Conservation (phyloP, 1,140 invertebrate species). For the Homalodisca vitripennis region DNA sequence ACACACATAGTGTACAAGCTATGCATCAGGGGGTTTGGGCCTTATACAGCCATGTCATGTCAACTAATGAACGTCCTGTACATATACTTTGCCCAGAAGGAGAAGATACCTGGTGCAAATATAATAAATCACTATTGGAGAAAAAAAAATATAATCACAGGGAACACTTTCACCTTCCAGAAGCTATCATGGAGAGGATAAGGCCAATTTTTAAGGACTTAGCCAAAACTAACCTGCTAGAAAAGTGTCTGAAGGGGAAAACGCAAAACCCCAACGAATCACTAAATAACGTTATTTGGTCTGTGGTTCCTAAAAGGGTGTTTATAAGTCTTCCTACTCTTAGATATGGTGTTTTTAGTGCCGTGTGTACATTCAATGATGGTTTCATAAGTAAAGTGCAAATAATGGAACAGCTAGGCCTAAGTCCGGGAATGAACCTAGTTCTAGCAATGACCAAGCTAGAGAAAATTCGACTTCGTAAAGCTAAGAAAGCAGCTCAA, state of each 20-base stretch:
- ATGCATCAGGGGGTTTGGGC: constrained; percentile 33
- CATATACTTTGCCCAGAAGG: constrained; percentile 40
- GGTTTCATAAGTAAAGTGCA: constrained; percentile 4
- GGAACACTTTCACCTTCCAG: constrained; percentile 12
- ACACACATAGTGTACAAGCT: constrained; percentile 19
- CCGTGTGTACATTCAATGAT: constrained; percentile 6
- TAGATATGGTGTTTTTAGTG: constrained; percentile 7
- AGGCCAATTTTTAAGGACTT: constrained; percentile 37
- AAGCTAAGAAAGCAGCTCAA: constrained; percentile 15
- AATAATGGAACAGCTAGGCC: constrained; percentile 14
- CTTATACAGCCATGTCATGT: constrained; percentile 24
- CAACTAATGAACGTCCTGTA: constrained; percentile 26
- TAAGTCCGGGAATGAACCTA: constrained; percentile 18
- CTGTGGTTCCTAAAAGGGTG: neutral
- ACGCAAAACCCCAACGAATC: constrained; percentile 23
- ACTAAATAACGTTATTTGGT: constrained; percentile 4
- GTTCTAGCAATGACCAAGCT: constrained; percentile 7
- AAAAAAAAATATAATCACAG: constrained; percentile 31
- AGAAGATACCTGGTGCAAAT: constrained; percentile 44
- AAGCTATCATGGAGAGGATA: constrained; percentile 32
- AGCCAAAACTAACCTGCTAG: neutral
- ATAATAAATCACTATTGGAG: constrained; percentile 39
- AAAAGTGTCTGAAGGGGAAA: constrained; percentile 15
- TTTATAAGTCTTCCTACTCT: constrained; percentile 5
- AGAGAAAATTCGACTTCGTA: constrained; percentile 12